phyloP scores from a whole-genome alignment of 1,140 invertebrate genomes.

The Drosophila santomea region DNA sequence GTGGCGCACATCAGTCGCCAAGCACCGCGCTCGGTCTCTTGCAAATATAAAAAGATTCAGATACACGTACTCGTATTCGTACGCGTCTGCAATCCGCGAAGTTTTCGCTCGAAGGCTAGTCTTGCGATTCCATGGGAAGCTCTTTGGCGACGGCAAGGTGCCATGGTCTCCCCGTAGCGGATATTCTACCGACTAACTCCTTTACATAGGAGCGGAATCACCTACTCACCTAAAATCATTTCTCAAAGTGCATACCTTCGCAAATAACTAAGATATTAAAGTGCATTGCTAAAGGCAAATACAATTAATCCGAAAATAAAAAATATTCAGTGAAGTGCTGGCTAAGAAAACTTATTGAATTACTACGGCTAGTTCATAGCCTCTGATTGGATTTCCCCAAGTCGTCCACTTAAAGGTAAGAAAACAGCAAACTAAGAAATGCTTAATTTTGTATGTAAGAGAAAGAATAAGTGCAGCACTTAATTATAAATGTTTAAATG shows the following conservation, averaged over 20 bases:
- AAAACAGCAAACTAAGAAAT: not conserved
- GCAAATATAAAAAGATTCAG: slow-evolving; percentile 14
- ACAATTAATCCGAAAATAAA: slow-evolving; percentile 37
- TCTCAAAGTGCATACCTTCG: slow-evolving; percentile 9
- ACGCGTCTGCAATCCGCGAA: slow-evolving; percentile 24
- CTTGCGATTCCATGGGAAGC: slow-evolving; percentile 16
- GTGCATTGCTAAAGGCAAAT: slow-evolving; percentile 48
- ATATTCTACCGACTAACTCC: slow-evolving; percentile 25
- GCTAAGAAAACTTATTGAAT: slow-evolving; percentile 3
- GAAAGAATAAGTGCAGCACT: too few species aligned
- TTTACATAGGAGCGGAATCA: slow-evolving; percentile 23
- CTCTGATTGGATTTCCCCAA: slow-evolving; percentile 49
- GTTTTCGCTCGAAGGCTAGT: slow-evolving; percentile 19
- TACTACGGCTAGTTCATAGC: not conserved
- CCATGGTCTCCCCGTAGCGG: slow-evolving; percentile 33
- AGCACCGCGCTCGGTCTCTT: slow-evolving; percentile 70
- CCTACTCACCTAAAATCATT: not conserved
- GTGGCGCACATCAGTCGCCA: slow-evolving; percentile 79
- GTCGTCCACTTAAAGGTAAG: slow-evolving; percentile 36
- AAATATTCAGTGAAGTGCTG: slow-evolving; percentile 50
- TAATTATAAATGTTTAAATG: too few species aligned
- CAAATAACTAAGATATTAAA: slow-evolving; percentile 22
- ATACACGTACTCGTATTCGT: slow-evolving; percentile 13
- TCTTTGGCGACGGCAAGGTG: slow-evolving; percentile 47
- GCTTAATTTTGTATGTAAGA: not conserved